Evolutionary conservation across 2,888 invertebrate species (phyloP).

Genomic region (Gastrophysa polygoni): DNA sequence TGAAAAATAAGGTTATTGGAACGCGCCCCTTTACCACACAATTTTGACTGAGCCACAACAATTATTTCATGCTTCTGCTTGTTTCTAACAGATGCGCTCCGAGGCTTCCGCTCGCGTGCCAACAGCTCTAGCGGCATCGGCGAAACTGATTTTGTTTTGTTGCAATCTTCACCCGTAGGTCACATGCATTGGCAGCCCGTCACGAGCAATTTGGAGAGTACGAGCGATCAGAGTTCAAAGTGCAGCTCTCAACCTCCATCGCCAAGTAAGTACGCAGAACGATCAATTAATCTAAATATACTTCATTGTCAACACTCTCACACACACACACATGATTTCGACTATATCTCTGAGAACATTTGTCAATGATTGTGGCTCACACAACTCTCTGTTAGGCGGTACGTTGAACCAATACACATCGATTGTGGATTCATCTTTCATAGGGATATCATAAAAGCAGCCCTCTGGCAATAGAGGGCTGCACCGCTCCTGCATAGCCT

Average conservation of each 20-base stretch:
- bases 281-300: no score
- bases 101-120: slow-evolving; percentile 52
- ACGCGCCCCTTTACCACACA: background rate
- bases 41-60: background rate
- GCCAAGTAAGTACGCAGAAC: slow-evolving; percentile 52
- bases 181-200: slow-evolving; percentile 61
- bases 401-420: no score
- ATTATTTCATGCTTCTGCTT: slow-evolving; percentile 22
- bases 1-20: no score
- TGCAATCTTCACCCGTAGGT: slow-evolving; percentile 62
- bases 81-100: slow-evolving; percentile 38
- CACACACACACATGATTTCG: no score
- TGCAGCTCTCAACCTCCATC: slow-evolving; percentile 53
- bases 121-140: slow-evolving; percentile 54
- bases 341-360: no score
- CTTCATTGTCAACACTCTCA: no score
- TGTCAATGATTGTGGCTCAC: no score
- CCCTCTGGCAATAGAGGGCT: no score
- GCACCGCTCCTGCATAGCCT: no score
- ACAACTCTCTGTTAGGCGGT: no score
- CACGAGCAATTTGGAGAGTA: slow-evolving; percentile 54
- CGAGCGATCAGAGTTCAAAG: slow-evolving; percentile 58
- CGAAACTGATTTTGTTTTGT: slow-evolving; percentile 63
- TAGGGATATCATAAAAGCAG: no score
- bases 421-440: no score